Evolutionary conservation across 2,888 invertebrate species (phyloP).

Genomic region (Agriopis aurantiaria): DNA sequence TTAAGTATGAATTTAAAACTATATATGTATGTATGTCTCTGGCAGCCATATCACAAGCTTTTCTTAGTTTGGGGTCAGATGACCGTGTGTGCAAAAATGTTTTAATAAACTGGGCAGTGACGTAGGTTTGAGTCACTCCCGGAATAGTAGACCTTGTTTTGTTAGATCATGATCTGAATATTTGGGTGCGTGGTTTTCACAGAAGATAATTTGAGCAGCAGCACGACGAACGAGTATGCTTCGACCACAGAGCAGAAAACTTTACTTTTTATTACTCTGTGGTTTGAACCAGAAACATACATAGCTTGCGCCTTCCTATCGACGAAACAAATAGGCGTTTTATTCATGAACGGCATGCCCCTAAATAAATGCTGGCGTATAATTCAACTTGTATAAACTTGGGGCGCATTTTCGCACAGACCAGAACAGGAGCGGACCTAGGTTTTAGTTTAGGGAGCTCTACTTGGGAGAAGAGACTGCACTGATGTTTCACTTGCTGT

Average conservation of each 20-base stretch:
- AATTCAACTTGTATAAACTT: constrained; percentile 52
- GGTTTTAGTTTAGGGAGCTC: not conserved
- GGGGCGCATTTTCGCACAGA: constrained; percentile 46
- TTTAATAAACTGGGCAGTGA: too few species aligned
- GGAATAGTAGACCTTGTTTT: too few species aligned
- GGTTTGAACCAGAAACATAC: not conserved
- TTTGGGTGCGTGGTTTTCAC: too few species aligned
- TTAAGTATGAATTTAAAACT: too few species aligned
- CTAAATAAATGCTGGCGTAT: constrained; percentile 52
- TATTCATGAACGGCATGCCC: constrained; percentile 55
- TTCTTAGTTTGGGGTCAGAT: too few species aligned
- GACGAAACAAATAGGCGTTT: constrained; percentile 53
- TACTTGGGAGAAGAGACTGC: not conserved
- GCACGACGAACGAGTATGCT: too few species aligned
- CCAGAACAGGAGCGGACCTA: constrained; percentile 4
- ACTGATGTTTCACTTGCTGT: not conserved
- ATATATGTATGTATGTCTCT: too few species aligned
- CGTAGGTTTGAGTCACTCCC: too few species aligned
- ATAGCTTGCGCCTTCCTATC: constrained; percentile 26
- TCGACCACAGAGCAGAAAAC: not conserved
- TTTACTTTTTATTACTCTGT: not conserved
- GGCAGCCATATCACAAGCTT: too few species aligned
- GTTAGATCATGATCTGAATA: too few species aligned
- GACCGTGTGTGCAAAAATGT: too few species aligned
- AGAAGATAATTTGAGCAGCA: too few species aligned